Evolutionary conservation across 2,797 vertebrate species (phyloP), one percentile per base, ranked within the genome.

Genomic region (Austrolebias charrua): DNA sequence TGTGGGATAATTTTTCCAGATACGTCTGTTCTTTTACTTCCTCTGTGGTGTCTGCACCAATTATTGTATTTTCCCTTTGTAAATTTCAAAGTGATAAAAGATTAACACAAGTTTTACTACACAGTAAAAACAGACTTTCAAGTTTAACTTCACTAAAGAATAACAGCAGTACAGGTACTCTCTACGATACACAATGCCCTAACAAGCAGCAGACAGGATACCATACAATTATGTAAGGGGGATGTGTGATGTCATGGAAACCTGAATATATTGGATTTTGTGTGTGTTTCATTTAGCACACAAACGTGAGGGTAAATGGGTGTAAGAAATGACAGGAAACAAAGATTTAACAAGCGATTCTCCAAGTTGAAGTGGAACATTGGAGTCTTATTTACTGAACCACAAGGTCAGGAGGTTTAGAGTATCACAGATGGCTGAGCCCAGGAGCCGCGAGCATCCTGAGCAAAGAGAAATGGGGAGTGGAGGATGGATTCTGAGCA

Each of bases 381-480:
- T 80, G 86, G 60, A 63, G 69, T 53, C 65, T 84, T 78, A 86
- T 85, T 86, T 68, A 64, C 50, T 20, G 66, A 56, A 59, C 46
- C 48, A 19, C 56, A 69, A 74, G 83, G 85, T 89, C 80, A 82
- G 14, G 13, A 45, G 72, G 84, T 89, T 91, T 79, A 85, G 16
- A 59, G 69, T 67, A 80, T 82, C 79, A 83, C 84, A 87, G 79
- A 83, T 83, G 86, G 83, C 65, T 75, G 71, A 84, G 65, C 69
- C 55, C 24, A 69, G 60, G 74, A 82, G 66, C 65, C 6, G 35
- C 69, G 65, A 72, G 80, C 69, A 61, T 78, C 79, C 73, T 86
- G 24, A 64, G 69, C 63, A 65, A 68, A 77, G 69, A 71, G 60
- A 63, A 71, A 61, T 49, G 38, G 49, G 44, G 73, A 43, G 66